A percentile compares a stretch with the other conserved stretches of the same genome.
Evolutionary conservation across 2,113 vertebrate genomes (phyloP).

Genomic region (Sturnira hondurensis): DNA sequence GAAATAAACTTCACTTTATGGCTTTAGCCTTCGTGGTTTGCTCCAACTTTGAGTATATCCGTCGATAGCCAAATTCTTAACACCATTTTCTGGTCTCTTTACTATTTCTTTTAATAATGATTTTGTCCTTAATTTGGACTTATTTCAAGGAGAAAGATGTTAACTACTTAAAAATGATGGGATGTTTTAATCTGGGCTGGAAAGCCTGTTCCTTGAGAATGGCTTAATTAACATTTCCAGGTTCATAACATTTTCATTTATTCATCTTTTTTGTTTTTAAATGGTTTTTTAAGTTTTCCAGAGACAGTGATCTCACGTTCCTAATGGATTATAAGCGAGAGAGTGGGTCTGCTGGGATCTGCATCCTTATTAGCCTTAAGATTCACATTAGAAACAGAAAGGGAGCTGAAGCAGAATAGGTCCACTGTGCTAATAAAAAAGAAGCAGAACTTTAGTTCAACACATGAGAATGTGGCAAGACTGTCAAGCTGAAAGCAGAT

Average conservation of each 20-base stretch:
- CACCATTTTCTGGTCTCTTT: constrained; percentile 62
- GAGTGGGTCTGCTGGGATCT: constrained; percentile 79
- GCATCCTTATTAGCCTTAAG: constrained; percentile 80
- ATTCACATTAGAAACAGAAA: constrained; percentile 62
- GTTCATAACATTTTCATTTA: constrained; percentile 85
- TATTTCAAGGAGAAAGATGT: constrained; percentile 76
- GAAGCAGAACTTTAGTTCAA: constrained; percentile 73
- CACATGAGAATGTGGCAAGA: constrained; percentile 63
- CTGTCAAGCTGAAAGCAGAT: constrained; percentile 36
- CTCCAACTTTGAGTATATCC: constrained; percentile 47
- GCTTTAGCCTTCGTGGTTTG: constrained; percentile 48
- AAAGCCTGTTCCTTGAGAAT: constrained; percentile 79
- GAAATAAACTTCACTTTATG: constrained; percentile 50
- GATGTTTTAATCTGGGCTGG: constrained; percentile 78
- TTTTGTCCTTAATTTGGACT: constrained; percentile 76
- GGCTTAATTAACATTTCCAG: constrained; percentile 84
- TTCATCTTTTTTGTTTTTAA: constrained; percentile 83
- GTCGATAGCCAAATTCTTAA: constrained; percentile 61
- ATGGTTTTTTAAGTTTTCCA: constrained; percentile 82
- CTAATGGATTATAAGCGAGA: constrained; percentile 79
- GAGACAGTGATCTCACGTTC: constrained; percentile 77
- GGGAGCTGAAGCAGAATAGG: constrained; percentile 71
- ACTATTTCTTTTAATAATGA: constrained; percentile 71
- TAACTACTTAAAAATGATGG: constrained; percentile 76
- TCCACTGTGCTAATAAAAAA: constrained; percentile 77